Percentiles rank a stretch among this genome's conserved stretches.
Conservation (phyloP, 2,888 invertebrate species). For the Parapristionchus giblindavisi region DNA sequence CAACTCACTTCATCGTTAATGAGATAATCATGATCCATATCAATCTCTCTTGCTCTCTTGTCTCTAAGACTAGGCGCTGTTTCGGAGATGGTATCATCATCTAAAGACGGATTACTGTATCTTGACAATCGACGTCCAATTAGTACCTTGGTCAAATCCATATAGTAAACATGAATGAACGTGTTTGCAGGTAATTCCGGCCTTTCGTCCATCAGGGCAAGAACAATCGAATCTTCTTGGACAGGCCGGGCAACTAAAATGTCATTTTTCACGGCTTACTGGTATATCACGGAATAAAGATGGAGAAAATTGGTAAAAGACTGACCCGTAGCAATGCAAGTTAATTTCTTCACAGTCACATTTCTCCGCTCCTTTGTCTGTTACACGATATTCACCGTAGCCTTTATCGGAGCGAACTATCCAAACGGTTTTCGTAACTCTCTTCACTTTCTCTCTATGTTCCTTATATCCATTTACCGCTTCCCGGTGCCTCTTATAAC, state of each 20-base stretch:
- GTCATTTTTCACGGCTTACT: neutral
- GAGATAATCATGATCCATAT: neutral
- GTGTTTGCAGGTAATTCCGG: constrained; percentile 15
- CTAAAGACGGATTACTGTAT: neutral
- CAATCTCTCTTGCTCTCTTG: neutral
- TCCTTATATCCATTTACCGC: neutral
- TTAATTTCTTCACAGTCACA: constrained; percentile 13
- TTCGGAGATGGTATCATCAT: neutral
- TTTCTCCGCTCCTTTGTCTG: neutral
- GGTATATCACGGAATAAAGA: neutral
- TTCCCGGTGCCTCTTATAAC: neutral
- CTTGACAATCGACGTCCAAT: neutral
- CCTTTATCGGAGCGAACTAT: neutral
- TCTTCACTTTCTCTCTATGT: neutral
- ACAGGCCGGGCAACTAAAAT: constrained; percentile 6
- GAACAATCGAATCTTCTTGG: constrained; percentile 6
- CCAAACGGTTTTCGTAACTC: neutral
- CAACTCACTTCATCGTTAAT: neutral
- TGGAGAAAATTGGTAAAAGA: neutral
- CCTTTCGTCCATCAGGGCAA: constrained; percentile 1
- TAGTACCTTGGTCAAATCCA: neutral
- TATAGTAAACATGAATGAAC: neutral
- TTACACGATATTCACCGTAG: too few relatives aligned
- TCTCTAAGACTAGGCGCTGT: neutral
- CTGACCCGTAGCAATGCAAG: constrained; percentile 10